Base-by-base conservation (phyloP, 2,797 vertebrate genomes). In the Enteromius paludinosus region DNA sequence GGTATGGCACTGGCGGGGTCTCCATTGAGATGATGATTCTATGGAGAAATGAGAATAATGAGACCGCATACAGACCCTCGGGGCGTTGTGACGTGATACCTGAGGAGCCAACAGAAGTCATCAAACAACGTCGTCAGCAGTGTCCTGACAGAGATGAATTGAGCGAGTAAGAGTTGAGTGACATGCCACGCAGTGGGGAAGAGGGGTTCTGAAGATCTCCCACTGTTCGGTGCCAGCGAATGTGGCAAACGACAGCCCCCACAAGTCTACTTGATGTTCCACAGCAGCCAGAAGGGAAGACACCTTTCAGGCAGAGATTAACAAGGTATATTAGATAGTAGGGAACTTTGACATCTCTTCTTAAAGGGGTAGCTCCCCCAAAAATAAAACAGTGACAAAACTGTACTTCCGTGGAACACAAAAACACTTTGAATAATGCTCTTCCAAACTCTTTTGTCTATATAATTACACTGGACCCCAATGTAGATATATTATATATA, bases 101-200 rank as follows among this genome's bases (percentile, higher is more conserved):
- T 84, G 59, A 83, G 83, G 78, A 90, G 86, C 54, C 74, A 83
- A 83, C 84, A 68, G 61, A 47, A 85, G 89, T 86, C 87, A 87
- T 88, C 78, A 83, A 89, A 89, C 79, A 61, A 79, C 84, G 41
- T 85, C 66, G 86, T 93, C 92, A 91, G 91, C 91, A 89, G 74
- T 83, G 85, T 54, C 14, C 74, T 90, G 92, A 93, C 92, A 91
- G 90, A 93, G 93, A 94, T 82, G 86, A 90, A 91, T 80, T 87
- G 89, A 87, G 89, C 87, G 90, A 89, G 90, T 89, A 65, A 87
- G 85, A 47, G 15, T 35, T 92, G 94, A 94, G 91, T 94, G 93
- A 90, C 94, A 92, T 89, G 85, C 80, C 78, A 77, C 43, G 73
- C 89, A 86, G 88, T 86, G 87, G 86, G 90, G 86, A 65, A 41